A percentile compares a stretch with the other conserved stretches of the same genome.
These are phyloP conservation scores for Apamea crenata DNA, from an alignment of 2,888 invertebrate genomes.

Conservation along the genomic window DNA sequence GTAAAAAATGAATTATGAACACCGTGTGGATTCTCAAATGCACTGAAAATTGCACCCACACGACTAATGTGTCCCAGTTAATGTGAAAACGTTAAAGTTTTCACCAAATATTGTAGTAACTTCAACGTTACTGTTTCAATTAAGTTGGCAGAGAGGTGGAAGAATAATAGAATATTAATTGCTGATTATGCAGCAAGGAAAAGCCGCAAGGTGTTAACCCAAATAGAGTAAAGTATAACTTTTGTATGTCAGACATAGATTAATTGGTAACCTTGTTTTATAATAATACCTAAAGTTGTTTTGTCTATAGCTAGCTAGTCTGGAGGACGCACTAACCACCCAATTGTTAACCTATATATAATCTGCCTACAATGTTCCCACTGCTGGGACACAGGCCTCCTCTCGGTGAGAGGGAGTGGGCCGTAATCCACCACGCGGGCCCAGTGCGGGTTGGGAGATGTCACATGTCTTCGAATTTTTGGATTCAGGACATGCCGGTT, in stretches of 20 bases:
- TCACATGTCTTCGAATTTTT: no score
- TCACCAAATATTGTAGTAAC: constrained; percentile 37
- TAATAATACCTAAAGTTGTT: background rate
- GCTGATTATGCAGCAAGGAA: background rate
- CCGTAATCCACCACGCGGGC: no score
- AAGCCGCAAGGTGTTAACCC: background rate
- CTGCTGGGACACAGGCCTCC: no score
- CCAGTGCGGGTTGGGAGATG: no score
- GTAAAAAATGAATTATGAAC: constrained; percentile 55
- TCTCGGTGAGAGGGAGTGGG: no score
- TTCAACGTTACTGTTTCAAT: constrained; percentile 17
- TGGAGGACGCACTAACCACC: background rate
- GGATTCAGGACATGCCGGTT: no score
- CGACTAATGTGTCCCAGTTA: constrained; percentile 56
- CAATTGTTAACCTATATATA: background rate
- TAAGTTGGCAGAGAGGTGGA: background rate
- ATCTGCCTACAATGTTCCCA: no score
- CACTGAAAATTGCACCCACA: constrained; percentile 57
- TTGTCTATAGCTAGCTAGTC: background rate
- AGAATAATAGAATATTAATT: background rate
- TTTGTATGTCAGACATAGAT: background rate
- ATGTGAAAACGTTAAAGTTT: constrained; percentile 43
- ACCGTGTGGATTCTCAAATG: constrained; percentile 40
- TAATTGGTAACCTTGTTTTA: background rate
- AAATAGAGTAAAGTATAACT: background rate